Evolutionary conservation across 2,113 vertebrate genomes (phyloP).

Genomic region (Alethe castanea): DNA sequence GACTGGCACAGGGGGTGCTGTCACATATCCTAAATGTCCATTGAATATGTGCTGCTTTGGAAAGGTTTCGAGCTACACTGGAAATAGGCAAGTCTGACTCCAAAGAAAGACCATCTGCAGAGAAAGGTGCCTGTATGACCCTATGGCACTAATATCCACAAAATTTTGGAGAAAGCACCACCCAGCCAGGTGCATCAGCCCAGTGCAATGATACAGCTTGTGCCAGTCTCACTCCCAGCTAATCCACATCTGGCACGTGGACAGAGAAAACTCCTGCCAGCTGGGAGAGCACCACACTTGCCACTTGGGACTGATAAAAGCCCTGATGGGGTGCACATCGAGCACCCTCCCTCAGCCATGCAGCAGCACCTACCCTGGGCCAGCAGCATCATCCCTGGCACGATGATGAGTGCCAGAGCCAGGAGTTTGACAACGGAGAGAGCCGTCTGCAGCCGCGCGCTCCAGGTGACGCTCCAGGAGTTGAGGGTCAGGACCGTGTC

Average conservation of each 20-base stretch:
- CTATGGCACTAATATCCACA: background rate
- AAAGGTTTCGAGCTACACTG: accelerated
- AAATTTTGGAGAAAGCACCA: background rate
- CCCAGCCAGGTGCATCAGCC: background rate
- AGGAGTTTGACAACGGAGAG: conserved; percentile 81
- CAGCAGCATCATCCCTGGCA: conserved; percentile 82
- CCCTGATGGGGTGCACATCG: accelerated
- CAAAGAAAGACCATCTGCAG: background rate
- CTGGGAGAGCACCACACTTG: background rate
- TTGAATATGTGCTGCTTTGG: background rate
- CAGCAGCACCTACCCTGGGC: conserved; percentile 72
- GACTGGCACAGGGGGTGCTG: background rate
- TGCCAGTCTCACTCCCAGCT: background rate
- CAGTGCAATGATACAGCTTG: background rate
- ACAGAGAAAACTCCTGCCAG: background rate
- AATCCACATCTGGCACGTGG: background rate
- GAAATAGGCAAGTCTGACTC: background rate
- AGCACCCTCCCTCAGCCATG: background rate
- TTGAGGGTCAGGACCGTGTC: conserved; percentile 81
- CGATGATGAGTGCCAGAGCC: conserved; percentile 82
- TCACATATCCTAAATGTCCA: background rate
- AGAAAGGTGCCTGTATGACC: background rate
- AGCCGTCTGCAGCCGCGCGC: conserved; percentile 76
- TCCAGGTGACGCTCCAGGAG: conserved; percentile 85
- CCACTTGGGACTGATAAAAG: background rate